These are phyloP conservation scores for Zaprionus ghesquierei DNA, from an alignment of 1,140 invertebrate species.

Conservation along the genomic window DNA sequence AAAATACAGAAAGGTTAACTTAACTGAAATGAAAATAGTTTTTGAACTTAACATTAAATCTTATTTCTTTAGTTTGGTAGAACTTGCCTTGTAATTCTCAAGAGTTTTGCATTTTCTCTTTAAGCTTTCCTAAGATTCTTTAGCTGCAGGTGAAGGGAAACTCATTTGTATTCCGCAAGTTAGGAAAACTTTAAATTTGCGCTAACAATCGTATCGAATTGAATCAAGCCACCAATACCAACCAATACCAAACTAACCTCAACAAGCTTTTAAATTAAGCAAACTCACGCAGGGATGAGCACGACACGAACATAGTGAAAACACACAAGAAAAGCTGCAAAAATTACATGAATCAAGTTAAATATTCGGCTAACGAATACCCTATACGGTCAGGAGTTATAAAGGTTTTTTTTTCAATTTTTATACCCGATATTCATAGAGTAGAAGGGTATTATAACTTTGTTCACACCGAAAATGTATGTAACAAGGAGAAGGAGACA, in stretches of 20 bases:
- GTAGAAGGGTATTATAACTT: too few species aligned
- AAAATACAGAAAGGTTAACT: neutral
- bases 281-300: neutral
- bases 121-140: neutral
- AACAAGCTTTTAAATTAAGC: conserved; percentile 65
- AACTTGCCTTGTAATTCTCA: neutral
- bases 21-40: neutral
- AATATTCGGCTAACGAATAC: neutral
- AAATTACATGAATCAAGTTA: neutral
- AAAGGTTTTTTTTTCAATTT: too few species aligned
- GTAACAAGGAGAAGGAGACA: too few species aligned
- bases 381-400: neutral
- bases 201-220: conserved; percentile 59
- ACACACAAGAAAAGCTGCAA: neutral
- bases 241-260: conserved; percentile 32
- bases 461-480: too few species aligned
- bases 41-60: neutral
- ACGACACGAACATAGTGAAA: conserved; percentile 18
- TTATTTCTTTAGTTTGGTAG: neutral
- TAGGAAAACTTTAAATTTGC: conserved; percentile 48
- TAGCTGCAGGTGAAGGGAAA: conserved; percentile 48
- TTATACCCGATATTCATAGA: too few species aligned
- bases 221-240: conserved; percentile 27
- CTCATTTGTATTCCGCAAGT: conserved; percentile 71
- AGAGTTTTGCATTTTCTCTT: neutral